Base-by-base conservation (phyloP, 2,797 vertebrate species). In the Microctenopoma stevenorrisi region DNA sequence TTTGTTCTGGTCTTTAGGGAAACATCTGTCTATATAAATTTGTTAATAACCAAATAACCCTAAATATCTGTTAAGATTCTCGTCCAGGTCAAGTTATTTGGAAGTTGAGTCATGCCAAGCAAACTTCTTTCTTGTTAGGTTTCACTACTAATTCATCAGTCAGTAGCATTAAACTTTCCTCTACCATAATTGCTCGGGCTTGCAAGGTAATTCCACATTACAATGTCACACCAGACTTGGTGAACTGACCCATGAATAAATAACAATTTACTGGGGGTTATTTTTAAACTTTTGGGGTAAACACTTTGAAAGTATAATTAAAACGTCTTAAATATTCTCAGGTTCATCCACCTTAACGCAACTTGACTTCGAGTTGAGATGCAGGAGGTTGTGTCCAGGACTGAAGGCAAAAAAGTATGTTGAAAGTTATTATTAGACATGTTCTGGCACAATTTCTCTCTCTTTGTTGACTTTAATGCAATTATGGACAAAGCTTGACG, bases 401-500 rank as follows among this genome's bases (percentile, higher is more conserved):
- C 48, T 28, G 66, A 44, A 26, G 49, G 54, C 30, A 7, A 26
- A 54, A 60, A 7, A 3, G 7, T 8, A 0, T 50, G 30, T n/a
- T 55, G 8, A 42, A 60, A 46, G 28, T 58, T 22, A 50, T 38
- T 40, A 25, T 15, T 40, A 13, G 6, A 11, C 11, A 50, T 22
- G 30, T 51, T 61, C 26, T 3, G 0, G 12, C 4, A 7, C 7
- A 47, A 11, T 37, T 7, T 57, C 59, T 35, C 7, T 57, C 59
- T 35, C 7, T 47, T 55, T 64, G 50, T 72, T 57, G 50, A 59
- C 51, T 47, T 68, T 26, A 35, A 48, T 49, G 44, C 49, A 78
- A 72, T 72, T 67, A 64, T 56, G 35, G 55, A 52, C 43, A 58
- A 44, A 53, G 43, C 25, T 64, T 49, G 38, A 48, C 9, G 44